Base-by-base conservation (phyloP, 2,888 invertebrate genomes). In the Orthosia cruda region DNA sequence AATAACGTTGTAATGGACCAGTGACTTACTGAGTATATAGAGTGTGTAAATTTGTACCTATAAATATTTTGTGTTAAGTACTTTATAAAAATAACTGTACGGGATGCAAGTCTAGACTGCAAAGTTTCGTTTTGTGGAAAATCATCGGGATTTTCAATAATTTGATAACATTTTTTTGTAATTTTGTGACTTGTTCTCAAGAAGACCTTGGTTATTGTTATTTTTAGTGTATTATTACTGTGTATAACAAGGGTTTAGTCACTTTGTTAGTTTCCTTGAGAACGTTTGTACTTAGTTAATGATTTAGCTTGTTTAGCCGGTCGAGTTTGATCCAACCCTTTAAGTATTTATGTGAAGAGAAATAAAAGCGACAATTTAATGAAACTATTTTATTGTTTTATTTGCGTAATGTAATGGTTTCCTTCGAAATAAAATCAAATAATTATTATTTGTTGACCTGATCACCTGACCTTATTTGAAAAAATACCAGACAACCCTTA, bases 331-430 rank as follows among this genome's bases (percentile, higher is more conserved):
- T 94, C 93, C 93, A 91, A 91, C 89, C 83, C 74, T 91, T 92
- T 94, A 93, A 95, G 93, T 95, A 96, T 96, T 95, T 95, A 96
- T 96, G 95, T 95, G 93, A 91, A 94, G 90, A 95, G 88, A 92
- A 95, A 95, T 95, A 94, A 95, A 94, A 92, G 92, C 92, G 91
- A 94, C 92, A 92, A 92, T 93, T 93, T 93, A 92, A 92, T 93
- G 89, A 94, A 93, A 91, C 85, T 89, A 90, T 78, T 86, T 77
- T 68, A 71, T 77, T 89, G 90, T 93, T 95, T 96, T 88, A 92
- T 91, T 89, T 82, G 5, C 50, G 45, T 18, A 3, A 40, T 40
- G 7, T 40, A 9, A 40, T 9, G 40, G 40, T 40, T 9, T 40
- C 40, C 40, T 40, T 40, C 40, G 40, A 40, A 32, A 40, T 40